Evolutionary conservation across 2,888 invertebrate species (phyloP), one percentile per base, ranked within the genome.

Genomic region (Meliscaeva auricollis): DNA sequence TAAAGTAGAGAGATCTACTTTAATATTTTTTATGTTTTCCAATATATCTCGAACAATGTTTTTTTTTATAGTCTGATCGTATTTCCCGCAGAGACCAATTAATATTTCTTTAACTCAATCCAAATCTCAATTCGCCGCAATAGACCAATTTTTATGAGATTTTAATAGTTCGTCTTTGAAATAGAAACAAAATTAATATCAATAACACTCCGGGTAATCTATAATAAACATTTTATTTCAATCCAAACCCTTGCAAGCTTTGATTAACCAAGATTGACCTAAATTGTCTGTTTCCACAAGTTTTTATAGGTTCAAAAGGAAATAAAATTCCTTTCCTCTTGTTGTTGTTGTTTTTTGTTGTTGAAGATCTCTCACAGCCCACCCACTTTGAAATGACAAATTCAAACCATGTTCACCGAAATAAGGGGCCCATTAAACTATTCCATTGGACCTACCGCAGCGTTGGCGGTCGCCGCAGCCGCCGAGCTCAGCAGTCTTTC

Each of bases 341-440:
- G 5, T 54, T 32, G 26, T 26, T 26, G n/a, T n/a, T n/a, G n/a
- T n/a, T n/a, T n/a, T n/a, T n/a, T n/a, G n/a, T 26, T 26, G 26
- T n/a, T 9, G 17, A 35, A 17, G 11, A 17, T 41, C 15, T 32
- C 52, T 41, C 17, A 11, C 8, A 50, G 84, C 46, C 85, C 85
- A 77, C 85, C 85, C 85, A 62, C 84, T 68, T 81, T 44, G 56
- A 58, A 52, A 84, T 85, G 85, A 85, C 85, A 85, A 85, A 85
- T 77, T 62, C 73, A 73, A 81, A 69, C 48, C 58, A 77, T 85
- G 85, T 81, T 74, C 58, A 38, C n/a, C 41, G 50, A 26, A 68
- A 73, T n/a, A 85, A 73, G 13, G 44, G 46, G 44, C 69, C 70
- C 75, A 81, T 77, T 35, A 81, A 85, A 58, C 74, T 83, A 84